A percentile compares a stretch with the other conserved stretches of the same genome.
These are phyloP conservation scores for Augiades crinisus DNA, from an alignment of 2,888 invertebrate genomes.

Conservation along the genomic window DNA sequence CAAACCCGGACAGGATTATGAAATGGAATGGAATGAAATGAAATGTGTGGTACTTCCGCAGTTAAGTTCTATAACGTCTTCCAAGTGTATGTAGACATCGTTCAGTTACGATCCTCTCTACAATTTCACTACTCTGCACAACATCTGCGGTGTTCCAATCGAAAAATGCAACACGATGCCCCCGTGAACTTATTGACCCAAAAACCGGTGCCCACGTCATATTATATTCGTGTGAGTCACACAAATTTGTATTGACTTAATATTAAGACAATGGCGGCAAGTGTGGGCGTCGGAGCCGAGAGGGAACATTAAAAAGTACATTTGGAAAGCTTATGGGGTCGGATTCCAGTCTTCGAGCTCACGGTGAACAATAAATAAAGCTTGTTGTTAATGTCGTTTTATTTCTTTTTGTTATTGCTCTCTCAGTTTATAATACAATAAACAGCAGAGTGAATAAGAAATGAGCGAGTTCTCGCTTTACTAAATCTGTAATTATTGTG, in stretches of 20 bases:
- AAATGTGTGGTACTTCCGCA: too few species aligned
- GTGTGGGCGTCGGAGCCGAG: conserved; percentile 6
- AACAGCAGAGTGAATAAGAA: too few species aligned
- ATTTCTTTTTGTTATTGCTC: background rate
- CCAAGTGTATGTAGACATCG: too few species aligned
- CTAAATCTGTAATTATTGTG: too few species aligned
- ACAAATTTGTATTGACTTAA: conserved; percentile 4
- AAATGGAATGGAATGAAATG: too few species aligned
- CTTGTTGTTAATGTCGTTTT: background rate
- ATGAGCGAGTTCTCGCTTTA: too few species aligned
- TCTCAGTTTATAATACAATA: too few species aligned
- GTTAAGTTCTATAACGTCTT: too few species aligned
- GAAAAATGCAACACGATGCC: conserved; percentile 6
- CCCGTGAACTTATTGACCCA: conserved; percentile 1
- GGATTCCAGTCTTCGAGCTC: background rate
- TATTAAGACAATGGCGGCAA: conserved; percentile 15
- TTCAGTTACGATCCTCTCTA: background rate
- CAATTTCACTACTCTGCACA: background rate
- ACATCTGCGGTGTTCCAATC: background rate
- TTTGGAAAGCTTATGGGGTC: conserved; percentile 9
- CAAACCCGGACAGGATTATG: too few species aligned
- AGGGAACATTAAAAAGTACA: conserved; percentile 11
- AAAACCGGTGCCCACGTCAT: conserved; percentile 10
- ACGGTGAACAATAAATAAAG: background rate
- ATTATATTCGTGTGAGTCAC: conserved; percentile 6